Base-by-base conservation (phyloP, 2,888 invertebrate genomes). In the Tachina grossa region DNA sequence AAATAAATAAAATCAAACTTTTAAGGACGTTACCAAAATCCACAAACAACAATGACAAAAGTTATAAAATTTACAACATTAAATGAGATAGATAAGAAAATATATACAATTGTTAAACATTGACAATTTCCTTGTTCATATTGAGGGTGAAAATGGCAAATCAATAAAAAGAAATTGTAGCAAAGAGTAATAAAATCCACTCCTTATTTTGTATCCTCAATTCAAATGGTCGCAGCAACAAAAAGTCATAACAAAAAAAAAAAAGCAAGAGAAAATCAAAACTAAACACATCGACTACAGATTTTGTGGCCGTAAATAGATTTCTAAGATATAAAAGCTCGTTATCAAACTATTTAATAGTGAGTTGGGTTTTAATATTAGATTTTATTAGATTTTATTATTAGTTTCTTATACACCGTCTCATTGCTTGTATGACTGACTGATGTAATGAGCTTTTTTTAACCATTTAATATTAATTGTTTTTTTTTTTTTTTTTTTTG, bases 101-200 rank as follows among this genome's bases (percentile, higher is more conserved):
- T 6, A 31, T 31, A 31, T 31, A 69, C 90, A 88, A 89, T 91
- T 90, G 90, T 90, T 89, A 89, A 91, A 90, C 91, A 90, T 90
- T 91, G 90, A 90, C 91, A 90, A 91, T 90, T 90, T 91, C 89
- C 90, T 71, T 22, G 89, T 90, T 31, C 88, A 90, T 89, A 90
- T 89, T 88, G 89, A 87, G 89, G 88, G 90, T 89, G 90, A 89
- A 90, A 90, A 91, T 90, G 89, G 90, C 90, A 89, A 90, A 91
- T 91, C 91, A 90, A 90, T 90, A 90, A 91, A 91, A 91, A 89
- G 90, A 90, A 90, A 90, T 90, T 90, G 91, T 91, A 90, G 89
- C 89, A 87, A 88, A 90, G 90, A 89, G 89, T 90, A 89, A 90
- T 89, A 89, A 91, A 89, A 90, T 88, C 88, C 87, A 86, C 77